Percentiles rank a stretch among this genome's conserved stretches.
phyloP scores from a whole-genome alignment of 2,113 vertebrate species.

The Odocoileus virginianus region DNA sequence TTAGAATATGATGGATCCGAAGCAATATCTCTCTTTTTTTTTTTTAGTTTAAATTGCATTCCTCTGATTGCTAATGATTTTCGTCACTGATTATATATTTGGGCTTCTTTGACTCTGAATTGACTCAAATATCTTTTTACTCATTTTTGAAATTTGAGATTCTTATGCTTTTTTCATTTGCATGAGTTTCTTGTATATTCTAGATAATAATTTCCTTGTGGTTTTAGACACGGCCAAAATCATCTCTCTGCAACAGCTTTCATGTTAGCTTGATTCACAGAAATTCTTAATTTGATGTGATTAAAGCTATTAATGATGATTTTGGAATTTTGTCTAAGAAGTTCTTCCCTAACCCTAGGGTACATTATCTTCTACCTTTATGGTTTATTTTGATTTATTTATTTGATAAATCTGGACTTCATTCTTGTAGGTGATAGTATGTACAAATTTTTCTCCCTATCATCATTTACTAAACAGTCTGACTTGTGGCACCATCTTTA shows the following conservation, averaged over 20 bases:
- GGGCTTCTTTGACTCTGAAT: not conserved
- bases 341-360: not conserved
- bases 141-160: not conserved
- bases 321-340: not conserved
- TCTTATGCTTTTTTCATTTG: not conserved
- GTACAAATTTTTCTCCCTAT: not conserved
- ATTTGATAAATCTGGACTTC: not conserved
- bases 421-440: not conserved
- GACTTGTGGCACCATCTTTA: not conserved
- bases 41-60: not conserved
- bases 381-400: constrained; percentile 14
- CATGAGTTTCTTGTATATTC: not conserved
- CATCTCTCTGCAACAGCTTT: not conserved
- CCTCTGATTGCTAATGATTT: not conserved
- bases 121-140: not conserved
- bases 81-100: not conserved
- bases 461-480: not conserved
- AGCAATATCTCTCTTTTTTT: not conserved
- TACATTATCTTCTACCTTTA: not conserved
- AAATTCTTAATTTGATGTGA: not conserved
- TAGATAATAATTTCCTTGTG: not conserved
- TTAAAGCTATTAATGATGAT: not conserved
- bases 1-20: not conserved
- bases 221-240: not conserved
- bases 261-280: not conserved